Evolutionary conservation across 2,113 vertebrate species (phyloP).

Genomic region (Pollimyrus isidori): DNA sequence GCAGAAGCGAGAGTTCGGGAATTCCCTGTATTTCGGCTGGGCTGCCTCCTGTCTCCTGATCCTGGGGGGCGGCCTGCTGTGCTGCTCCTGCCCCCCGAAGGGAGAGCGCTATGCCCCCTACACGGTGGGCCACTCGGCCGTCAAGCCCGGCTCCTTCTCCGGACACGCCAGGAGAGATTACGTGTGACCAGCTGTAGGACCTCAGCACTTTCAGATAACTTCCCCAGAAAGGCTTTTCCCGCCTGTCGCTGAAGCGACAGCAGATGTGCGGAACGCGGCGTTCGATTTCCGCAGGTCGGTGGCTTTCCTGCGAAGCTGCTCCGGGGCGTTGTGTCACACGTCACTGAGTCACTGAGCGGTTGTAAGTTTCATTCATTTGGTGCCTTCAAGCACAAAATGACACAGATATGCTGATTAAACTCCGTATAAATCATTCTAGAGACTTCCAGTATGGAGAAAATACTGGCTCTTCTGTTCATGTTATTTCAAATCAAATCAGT

Average conservation of each 20-base stretch:
- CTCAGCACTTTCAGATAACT: background rate
- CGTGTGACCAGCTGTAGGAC: slow-evolving; percentile 45
- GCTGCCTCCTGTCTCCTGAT: slow-evolving; percentile 60
- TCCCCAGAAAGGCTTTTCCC: background rate
- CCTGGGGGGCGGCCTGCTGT: slow-evolving; percentile 58
- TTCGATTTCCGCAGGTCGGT: background rate
- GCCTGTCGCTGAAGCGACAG: background rate
- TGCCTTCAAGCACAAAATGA: background rate
- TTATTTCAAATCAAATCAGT: background rate
- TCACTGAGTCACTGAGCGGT: background rate
- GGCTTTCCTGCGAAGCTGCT: background rate
- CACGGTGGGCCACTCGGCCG: slow-evolving; percentile 43
- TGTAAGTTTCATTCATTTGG: background rate
- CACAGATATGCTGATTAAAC: background rate
- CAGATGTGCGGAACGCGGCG: background rate
- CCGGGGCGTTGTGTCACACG: background rate
- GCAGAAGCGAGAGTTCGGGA: slow-evolving; percentile 66
- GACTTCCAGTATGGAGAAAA: background rate
- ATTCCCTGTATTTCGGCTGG: slow-evolving; percentile 69
- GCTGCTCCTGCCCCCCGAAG: slow-evolving; percentile 54
- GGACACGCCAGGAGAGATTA: slow-evolving; percentile 60
- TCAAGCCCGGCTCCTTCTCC: slow-evolving; percentile 46
- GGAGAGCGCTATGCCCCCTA: slow-evolving; percentile 19
- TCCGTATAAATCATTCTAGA: background rate
- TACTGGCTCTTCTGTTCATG: background rate